phyloP scores from a whole-genome alignment of 2,888 invertebrate genomes.

The Trichacis sp. region DNA sequence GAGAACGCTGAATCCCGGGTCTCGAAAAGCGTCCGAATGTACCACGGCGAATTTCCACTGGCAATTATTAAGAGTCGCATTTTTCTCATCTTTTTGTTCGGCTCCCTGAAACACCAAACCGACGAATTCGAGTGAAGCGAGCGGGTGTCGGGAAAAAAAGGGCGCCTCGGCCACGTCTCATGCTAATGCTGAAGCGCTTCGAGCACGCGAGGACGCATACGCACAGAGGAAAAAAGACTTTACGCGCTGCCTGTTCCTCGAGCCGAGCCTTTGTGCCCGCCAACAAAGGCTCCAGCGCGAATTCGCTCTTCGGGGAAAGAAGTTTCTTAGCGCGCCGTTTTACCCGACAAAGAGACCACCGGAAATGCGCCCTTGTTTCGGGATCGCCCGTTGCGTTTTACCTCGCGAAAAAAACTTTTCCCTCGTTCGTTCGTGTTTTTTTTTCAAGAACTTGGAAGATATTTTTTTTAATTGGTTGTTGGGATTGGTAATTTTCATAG shows the following conservation, averaged over 20 bases:
- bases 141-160: not conserved
- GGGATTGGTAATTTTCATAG: no score
- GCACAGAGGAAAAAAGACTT: conserved; percentile 19
- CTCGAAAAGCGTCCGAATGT: not conserved
- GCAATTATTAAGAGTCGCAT: conserved; percentile 22
- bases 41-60: conserved; percentile 3
- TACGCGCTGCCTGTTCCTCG: conserved; percentile 6
- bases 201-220: conserved; percentile 3
- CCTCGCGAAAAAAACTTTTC: not conserved
- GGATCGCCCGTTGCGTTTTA: not conserved
- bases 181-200: not conserved
- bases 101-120: not conserved
- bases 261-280: conserved; percentile 40
- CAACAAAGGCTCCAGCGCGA: conserved; percentile 41
- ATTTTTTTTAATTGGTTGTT: no score
- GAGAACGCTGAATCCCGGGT: not conserved
- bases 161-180: not conserved
- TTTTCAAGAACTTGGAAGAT: not conserved
- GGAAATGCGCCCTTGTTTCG: conserved; percentile 10
- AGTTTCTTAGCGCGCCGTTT: not conserved
- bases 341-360: conserved; percentile 25
- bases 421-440: not conserved
- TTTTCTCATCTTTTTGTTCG: conserved; percentile 4
- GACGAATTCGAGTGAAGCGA: not conserved
- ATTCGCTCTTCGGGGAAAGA: conserved; percentile 10